Evolutionary conservation across 2,797 vertebrate genomes (phyloP).

Genomic region (Acrossocheilus fasciatus): DNA sequence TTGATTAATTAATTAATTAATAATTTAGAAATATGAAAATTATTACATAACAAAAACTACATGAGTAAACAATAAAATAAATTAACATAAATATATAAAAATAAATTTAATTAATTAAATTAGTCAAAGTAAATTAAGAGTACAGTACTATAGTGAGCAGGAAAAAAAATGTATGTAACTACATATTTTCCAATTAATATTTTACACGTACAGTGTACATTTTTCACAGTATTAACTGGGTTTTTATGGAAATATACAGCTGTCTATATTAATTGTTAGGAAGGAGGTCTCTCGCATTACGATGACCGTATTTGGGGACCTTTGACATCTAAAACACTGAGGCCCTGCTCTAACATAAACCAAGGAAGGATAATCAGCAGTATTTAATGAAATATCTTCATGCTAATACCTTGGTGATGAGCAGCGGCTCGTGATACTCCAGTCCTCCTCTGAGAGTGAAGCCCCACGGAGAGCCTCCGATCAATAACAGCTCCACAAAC

Average conservation of each 20-base stretch:
- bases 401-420: slow-evolving; percentile 87
- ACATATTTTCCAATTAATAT: neutral
- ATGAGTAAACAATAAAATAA: neutral
- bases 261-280: neutral
- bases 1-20: neutral
- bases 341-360: too few species aligned
- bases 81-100: neutral
- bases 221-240: too few species aligned
- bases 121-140: too few species aligned
- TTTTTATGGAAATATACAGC: too few species aligned
- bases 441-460: slow-evolving; percentile 90
- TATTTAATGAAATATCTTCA: neutral
- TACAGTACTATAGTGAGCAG: too few species aligned
- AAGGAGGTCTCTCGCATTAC: neutral
- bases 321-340: neutral
- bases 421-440: slow-evolving; percentile 88
- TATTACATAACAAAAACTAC: too few species aligned
- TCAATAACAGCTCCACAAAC: slow-evolving; percentile 70
- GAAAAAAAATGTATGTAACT: too few species aligned
- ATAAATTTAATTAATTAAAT: too few species aligned
- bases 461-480: slow-evolving; percentile 89
- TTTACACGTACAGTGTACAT: too few species aligned
- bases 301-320: neutral
- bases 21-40: neutral
- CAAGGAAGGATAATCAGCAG: neutral